Base-by-base conservation (phyloP, 2,113 vertebrate species). In the Rostratula benghalensis region DNA sequence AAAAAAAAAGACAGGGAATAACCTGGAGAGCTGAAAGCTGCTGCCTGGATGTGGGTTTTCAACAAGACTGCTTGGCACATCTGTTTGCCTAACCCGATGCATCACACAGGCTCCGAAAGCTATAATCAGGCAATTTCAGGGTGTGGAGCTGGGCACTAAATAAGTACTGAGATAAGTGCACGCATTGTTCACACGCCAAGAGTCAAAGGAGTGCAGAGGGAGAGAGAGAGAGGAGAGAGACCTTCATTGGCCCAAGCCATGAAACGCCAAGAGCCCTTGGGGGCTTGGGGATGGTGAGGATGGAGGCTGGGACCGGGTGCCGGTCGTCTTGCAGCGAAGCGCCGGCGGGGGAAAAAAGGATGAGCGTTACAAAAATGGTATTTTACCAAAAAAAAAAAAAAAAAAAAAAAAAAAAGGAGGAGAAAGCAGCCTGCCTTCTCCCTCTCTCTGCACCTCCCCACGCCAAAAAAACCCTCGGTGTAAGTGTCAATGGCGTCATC, bases 41-140 rank as follows among this genome's bases (percentile, higher is more conserved):
- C 91, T 84, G 93, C 93, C 71, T 63, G 87, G 84, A 69, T 86
- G 91, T 51, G 81, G 61, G 77, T 86, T 97, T 96, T 94, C 95
- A 96, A 97, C 97, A 97, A 97, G 97, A 78, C 94, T 96, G 88
- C 97, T 97, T 97, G 97, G 97, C 97, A 98, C 97, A 98, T 98
- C 97, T 98, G 97, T 97, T 98, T 97, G 97, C 97, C 94, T 97
- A 97, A 97, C 96, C 86, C 97, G 92, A 97, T 94, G 96, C 97
- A 98, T 95, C 94, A 74, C 83, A 35, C 88, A 13, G 83, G 83
- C 92, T 98, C 96, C 83, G 68, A 97, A 97, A 97, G 98, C 96
- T 98, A 98, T 98, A 98, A 98, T 98, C 98, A 98, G 95, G 94
- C 96, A 93, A 74, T 96, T 94, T 93, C 63, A 97, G 92, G 97